Evolutionary conservation across 2,113 vertebrate species (phyloP).

Genomic region (Sturnira hondurensis): DNA sequence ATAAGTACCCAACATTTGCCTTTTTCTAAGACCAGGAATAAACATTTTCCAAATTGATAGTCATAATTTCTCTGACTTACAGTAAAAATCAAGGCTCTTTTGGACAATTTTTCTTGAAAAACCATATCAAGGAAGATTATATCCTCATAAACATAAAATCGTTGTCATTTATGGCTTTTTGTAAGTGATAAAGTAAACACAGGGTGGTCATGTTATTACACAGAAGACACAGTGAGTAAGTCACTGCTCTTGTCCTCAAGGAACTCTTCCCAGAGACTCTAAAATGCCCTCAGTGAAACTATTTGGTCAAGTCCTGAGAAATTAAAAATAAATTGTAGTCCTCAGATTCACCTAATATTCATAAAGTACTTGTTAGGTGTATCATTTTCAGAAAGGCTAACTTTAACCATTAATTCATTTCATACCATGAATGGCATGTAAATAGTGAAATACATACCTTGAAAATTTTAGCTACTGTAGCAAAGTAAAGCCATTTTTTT

Average conservation of each 20-base stretch:
- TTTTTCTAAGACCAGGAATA: neutral
- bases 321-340: conserved; percentile 5
- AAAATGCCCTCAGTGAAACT: neutral
- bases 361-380: neutral
- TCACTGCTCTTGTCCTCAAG: neutral
- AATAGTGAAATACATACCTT: neutral
- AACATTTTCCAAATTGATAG: neutral
- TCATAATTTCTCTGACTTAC: neutral
- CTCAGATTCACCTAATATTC: neutral
- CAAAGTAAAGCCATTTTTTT: neutral
- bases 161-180: neutral
- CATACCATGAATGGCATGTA: neutral
- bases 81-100: neutral
- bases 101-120: neutral
- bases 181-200: neutral
- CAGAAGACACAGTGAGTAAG: neutral
- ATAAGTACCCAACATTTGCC: neutral
- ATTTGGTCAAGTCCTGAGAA: neutral
- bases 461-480: neutral
- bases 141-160: conserved; percentile 8
- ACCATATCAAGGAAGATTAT: neutral
- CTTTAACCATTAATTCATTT: conserved; percentile 4
- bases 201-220: neutral
- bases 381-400: conserved; percentile 29
- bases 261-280: neutral